These are phyloP conservation scores for Colistium nudipinnis DNA, from an alignment of 2,113 vertebrate species.

Conservation along the genomic window DNA sequence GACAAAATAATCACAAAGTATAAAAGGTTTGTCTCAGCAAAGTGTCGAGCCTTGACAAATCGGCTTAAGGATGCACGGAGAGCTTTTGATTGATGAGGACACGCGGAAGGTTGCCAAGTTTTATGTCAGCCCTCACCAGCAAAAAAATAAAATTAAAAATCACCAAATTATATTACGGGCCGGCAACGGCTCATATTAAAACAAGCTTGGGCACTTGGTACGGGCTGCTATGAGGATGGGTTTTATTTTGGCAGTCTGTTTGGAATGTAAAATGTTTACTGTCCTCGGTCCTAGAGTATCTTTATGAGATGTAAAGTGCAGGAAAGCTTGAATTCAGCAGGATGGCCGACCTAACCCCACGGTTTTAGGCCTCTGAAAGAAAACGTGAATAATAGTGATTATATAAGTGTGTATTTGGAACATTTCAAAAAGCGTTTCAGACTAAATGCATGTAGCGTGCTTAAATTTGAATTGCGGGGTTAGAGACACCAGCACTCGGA, in stretches of 20 bases:
- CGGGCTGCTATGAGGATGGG: conserved; percentile 10
- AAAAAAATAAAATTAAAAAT: too few relatives aligned
- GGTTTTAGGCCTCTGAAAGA: too few relatives aligned
- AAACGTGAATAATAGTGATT: too few relatives aligned
- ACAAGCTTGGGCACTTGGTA: conserved; percentile 15
- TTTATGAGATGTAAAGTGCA: too few relatives aligned
- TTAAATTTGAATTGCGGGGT: too few relatives aligned
- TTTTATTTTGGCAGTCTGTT: conserved; percentile 26
- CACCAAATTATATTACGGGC: background rate
- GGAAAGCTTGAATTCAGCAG: too few relatives aligned
- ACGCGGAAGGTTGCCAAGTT: conserved; percentile 33
- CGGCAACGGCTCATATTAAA: background rate
- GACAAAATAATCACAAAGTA: conserved; percentile 31
- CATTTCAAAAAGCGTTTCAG: too few relatives aligned
- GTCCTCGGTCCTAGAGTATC: too few relatives aligned
- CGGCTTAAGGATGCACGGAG: conserved; percentile 20
- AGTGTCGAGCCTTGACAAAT: conserved; percentile 38
- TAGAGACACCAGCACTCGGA: too few relatives aligned
- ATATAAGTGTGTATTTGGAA: too few relatives aligned
- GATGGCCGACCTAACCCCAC: too few relatives aligned
- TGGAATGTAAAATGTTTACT: background rate
- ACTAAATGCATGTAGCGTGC: too few relatives aligned
- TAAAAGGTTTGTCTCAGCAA: conserved; percentile 38
- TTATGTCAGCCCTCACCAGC: conserved; percentile 20
- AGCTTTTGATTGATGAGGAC: conserved; percentile 29